Conservation (phyloP, 2,113 vertebrate genomes). For the Isurus oxyrinchus region DNA sequence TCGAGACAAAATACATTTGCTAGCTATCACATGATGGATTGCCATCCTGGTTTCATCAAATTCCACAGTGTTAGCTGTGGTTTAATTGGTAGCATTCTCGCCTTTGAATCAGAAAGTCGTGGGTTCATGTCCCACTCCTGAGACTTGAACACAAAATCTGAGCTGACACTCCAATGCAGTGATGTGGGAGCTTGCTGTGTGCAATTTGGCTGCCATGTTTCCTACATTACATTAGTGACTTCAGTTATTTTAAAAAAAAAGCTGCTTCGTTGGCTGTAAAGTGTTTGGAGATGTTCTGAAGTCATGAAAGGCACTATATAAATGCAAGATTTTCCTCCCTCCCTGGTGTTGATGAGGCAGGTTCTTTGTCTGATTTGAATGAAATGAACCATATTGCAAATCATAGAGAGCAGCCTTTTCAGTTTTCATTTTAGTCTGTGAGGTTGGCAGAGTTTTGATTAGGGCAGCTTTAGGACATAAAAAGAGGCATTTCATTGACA, state of each 20-base stretch:
- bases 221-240: background rate
- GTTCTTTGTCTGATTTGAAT: background rate
- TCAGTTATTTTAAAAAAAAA: background rate
- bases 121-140: background rate
- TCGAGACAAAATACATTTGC: background rate
- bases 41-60: too few relatives aligned
- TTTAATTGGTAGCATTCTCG: too few relatives aligned
- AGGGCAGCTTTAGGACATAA: background rate
- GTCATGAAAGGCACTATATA: background rate
- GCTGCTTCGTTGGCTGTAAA: background rate
- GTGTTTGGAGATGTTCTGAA: background rate
- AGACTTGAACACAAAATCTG: background rate
- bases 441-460: background rate
- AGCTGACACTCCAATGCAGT: background rate
- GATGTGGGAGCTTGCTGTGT: background rate
- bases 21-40: background rate
- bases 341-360: background rate
- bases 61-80: too few relatives aligned
- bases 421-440: background rate
- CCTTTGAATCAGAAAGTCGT: background rate
- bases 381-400: background rate
- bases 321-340: background rate
- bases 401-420: background rate
- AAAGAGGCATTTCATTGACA: background rate
- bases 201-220: background rate